Percentiles rank a stretch among this genome's conserved stretches.
These are phyloP conservation scores for Dasyurus viverrinus DNA, from an alignment of 2,113 vertebrate genomes.

Conservation along the genomic window DNA sequence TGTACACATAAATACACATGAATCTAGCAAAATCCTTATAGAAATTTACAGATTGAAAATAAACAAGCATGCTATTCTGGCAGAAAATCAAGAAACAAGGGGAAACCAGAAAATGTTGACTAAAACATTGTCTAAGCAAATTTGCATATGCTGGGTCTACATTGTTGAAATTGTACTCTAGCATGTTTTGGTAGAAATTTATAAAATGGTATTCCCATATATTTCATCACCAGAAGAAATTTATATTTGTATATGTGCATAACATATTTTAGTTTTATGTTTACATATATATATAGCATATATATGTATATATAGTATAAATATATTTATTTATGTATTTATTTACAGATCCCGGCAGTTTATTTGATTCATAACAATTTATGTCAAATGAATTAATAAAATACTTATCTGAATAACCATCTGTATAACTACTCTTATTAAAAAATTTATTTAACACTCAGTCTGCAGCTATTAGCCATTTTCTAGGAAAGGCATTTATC, in stretches of 20 bases:
- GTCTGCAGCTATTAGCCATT: neutral
- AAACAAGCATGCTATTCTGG: neutral
- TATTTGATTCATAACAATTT: neutral
- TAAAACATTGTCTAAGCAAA: neutral
- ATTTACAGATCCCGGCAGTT: conserved; percentile 7
- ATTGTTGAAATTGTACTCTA: neutral
- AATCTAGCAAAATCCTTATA: neutral
- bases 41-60: neutral
- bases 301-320: too few relatives aligned
- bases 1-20: neutral
- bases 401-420: neutral
- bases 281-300: too few relatives aligned
- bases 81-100: neutral
- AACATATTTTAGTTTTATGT: too few relatives aligned
- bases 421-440: neutral
- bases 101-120: neutral
- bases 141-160: neutral
- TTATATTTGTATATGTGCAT: neutral
- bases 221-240: neutral
- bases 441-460: neutral
- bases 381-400: conserved; percentile 6
- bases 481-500: neutral
- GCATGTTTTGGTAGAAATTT: neutral
- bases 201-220: neutral
- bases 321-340: too few relatives aligned